Percentiles rank a stretch among this genome's conserved stretches.
Conservation (phyloP, 2,113 vertebrate species). For the Capra hircus region DNA sequence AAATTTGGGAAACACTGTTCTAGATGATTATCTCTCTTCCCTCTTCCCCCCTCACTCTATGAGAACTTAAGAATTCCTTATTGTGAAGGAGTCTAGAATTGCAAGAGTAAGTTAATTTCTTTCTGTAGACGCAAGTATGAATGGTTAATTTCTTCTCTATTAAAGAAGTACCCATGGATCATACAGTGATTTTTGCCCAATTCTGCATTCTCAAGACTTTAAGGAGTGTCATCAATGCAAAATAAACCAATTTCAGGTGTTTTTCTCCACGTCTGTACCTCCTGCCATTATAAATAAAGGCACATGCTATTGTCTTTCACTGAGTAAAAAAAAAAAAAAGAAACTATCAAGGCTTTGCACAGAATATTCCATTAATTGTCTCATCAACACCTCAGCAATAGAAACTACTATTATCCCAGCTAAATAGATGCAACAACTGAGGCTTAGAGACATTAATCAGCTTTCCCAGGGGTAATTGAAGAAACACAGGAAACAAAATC, state of each 20-base stretch:
- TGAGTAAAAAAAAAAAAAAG: background rate
- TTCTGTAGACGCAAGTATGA: background rate
- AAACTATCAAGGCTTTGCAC: background rate
- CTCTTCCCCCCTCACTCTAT: background rate
- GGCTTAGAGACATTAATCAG: background rate
- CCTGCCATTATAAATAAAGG: background rate
- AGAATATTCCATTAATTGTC: background rate
- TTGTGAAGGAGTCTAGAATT: background rate
- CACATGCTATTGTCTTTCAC: background rate
- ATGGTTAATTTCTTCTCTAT: constrained; percentile 29
- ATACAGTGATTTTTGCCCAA: background rate
- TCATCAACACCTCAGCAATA: background rate
- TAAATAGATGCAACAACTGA: background rate
- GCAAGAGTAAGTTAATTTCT: background rate
- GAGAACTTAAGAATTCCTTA: background rate
- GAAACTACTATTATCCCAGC: background rate
- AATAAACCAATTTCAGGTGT: background rate
- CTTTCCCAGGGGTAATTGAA: background rate
- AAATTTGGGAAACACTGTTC: background rate
- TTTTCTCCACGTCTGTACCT: background rate
- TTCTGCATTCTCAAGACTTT: background rate
- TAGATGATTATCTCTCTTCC: background rate
- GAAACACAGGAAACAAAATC: background rate
- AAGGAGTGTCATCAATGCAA: background rate
- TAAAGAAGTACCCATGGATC: background rate